Conservation (phyloP, 2,888 invertebrate genomes). For the Alcis repandata region DNA sequence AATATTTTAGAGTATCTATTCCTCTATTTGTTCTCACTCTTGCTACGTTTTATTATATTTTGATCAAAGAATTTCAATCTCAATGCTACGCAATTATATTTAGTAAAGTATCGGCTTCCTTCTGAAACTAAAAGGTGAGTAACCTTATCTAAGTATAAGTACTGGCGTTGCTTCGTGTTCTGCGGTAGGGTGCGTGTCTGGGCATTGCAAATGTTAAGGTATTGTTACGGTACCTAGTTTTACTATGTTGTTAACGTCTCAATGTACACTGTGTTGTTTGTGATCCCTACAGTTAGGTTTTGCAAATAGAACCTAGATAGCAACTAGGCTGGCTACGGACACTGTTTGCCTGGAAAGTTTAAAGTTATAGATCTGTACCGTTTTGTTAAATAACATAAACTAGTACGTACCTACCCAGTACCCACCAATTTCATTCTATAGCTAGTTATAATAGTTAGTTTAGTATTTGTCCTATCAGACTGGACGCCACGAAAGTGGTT, state of each 20-base stretch:
- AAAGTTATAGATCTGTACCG: not conserved
- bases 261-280: constrained; percentile 34
- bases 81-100: too few species aligned
- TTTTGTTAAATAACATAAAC: not conserved
- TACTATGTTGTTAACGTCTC: constrained; percentile 36
- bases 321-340: not conserved
- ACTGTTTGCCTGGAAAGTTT: constrained; percentile 14
- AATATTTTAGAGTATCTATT: too few species aligned
- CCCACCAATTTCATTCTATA: too few species aligned
- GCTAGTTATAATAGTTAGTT: too few species aligned
- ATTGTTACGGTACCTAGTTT: constrained; percentile 42
- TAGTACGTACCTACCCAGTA: too few species aligned
- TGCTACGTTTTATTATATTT: too few species aligned
- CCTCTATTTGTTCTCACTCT: too few species aligned
- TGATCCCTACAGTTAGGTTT: constrained; percentile 38
- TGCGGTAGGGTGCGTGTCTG: constrained; percentile 49
- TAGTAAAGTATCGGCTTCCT: too few species aligned
- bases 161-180: not conserved
- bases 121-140: not conserved
- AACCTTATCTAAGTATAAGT: not conserved
- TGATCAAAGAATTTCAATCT: too few species aligned
- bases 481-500: too few species aligned
- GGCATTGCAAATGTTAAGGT: constrained; percentile 43
- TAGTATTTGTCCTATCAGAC: too few species aligned
- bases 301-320: constrained; percentile 31